Conservation (phyloP, 2,888 invertebrate species). For the Megamerina dolium region DNA sequence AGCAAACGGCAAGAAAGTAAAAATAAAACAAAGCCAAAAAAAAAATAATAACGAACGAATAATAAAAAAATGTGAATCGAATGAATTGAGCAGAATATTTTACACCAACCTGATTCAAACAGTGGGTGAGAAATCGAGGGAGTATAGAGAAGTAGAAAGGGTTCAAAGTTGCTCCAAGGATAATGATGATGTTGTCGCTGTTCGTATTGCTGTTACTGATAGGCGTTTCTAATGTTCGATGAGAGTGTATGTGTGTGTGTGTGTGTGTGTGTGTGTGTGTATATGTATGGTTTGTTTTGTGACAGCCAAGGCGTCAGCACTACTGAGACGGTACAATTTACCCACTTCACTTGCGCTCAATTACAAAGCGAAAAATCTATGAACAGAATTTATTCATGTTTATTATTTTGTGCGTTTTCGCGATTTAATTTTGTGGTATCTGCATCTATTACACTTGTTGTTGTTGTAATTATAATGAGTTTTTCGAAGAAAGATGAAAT, state of each 20-base stretch:
- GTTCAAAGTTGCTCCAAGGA: not conserved
- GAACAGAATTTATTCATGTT: constrained; percentile 1
- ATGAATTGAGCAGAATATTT: not conserved
- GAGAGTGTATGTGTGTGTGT: not conserved
- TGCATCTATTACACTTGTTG: no score
- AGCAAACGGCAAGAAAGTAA: constrained; percentile 2
- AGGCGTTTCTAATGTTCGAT: not conserved
- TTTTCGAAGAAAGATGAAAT: constrained; percentile 28
- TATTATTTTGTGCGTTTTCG: not conserved
- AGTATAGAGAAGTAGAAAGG: not conserved
- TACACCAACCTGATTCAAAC: not conserved
- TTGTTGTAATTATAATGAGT: constrained; percentile 35
- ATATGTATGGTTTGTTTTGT: not conserved
- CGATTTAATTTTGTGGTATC: not conserved
- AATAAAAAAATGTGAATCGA: no score
- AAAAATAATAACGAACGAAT: constrained; percentile 7
- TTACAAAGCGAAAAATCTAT: constrained; percentile 1
- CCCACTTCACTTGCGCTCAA: not conserved
- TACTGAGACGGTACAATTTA: not conserved
- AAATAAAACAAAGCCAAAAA: not conserved
- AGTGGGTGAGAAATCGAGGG: not conserved
- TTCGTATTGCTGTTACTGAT: not conserved
- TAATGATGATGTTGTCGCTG: not conserved
- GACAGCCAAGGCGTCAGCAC: not conserved
- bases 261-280: not conserved